Percentiles rank a stretch among this genome's conserved stretches.
Evolutionary conservation across 2,797 vertebrate species (phyloP).

Genomic region (Cercopithecus diana): DNA sequence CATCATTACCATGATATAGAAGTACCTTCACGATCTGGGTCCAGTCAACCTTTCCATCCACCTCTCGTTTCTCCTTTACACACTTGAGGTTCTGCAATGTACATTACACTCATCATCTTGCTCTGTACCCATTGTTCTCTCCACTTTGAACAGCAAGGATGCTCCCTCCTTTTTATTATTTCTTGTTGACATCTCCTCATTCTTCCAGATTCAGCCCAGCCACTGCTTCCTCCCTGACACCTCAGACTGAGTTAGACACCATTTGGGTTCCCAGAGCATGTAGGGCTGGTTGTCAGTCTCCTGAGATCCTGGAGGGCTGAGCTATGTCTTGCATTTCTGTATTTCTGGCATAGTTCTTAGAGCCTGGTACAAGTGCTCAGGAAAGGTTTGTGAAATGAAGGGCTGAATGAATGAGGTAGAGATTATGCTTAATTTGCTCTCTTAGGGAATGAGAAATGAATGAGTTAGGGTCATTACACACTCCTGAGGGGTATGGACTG

Average conservation of each 20-base stretch:
- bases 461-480: neutral
- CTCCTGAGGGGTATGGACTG: neutral
- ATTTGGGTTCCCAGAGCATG: neutral
- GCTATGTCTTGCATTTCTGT: neutral
- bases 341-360: neutral
- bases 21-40: neutral
- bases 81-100: rapidly evolving
- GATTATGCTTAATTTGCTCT: neutral
- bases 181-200: neutral
- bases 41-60: neutral
- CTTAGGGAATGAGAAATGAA: neutral
- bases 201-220: neutral
- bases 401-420: neutral
- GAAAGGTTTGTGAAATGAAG: neutral
- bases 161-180: neutral
- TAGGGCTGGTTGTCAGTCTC: neutral
- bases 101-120: rapidly evolving
- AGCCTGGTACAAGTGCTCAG: neutral
- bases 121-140: neutral
- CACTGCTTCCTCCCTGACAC: neutral
- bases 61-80: neutral
- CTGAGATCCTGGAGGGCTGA: neutral
- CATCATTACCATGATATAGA: neutral
- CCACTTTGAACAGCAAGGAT: neutral
- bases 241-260: neutral